phyloP scores from a whole-genome alignment of 1,140 invertebrate genomes.

The Tetragnatha versicolor region DNA sequence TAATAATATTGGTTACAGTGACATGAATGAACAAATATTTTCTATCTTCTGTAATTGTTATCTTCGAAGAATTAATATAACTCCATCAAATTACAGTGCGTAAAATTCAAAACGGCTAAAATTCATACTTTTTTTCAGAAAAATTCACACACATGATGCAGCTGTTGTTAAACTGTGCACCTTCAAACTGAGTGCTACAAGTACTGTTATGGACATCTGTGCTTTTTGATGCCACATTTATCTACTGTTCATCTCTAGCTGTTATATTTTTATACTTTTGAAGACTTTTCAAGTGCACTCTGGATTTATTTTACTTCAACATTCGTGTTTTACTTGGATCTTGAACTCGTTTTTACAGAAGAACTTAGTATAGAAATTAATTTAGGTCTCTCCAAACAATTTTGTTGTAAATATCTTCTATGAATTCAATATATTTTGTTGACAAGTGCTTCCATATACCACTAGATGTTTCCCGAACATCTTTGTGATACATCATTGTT shows the following conservation, averaged over 20 bases:
- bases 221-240: no score
- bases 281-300: background rate
- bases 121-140: conserved; percentile 34
- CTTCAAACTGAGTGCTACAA: conserved; percentile 8
- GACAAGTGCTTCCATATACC: no score
- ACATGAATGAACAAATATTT: no score
- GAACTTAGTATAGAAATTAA: background rate
- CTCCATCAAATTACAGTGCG: no score
- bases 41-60: no score
- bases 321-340: background rate
- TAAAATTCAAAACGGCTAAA: no score
- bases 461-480: no score
- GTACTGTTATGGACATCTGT: no score
- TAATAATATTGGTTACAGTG: no score
- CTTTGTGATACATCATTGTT: no score
- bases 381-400: background rate
- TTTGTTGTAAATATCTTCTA: background rate
- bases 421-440: background rate
- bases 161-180: conserved; percentile 42
- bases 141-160: conserved; percentile 45
- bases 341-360: background rate
- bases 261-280: background rate
- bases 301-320: background rate
- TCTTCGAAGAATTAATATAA: no score
- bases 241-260: no score